These are phyloP conservation scores for Ctenopoma multispine DNA, from an alignment of 2,797 vertebrate species.

Conservation along the genomic window DNA sequence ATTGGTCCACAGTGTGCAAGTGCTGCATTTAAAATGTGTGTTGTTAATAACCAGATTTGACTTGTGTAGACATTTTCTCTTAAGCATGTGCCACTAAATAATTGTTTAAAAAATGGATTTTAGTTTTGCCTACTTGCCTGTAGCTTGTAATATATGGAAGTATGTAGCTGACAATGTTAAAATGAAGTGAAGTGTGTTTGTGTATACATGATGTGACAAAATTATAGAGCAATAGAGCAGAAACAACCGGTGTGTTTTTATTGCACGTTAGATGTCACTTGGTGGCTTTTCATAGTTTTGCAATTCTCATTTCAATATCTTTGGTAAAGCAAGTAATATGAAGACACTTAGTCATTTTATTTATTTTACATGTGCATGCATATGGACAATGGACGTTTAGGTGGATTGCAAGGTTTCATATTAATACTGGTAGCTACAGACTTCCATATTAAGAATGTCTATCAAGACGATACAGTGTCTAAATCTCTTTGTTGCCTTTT, in stretches of 20 bases:
- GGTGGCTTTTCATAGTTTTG: too few relatives aligned
- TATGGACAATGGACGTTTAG: neutral
- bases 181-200: neutral
- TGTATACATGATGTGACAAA: neutral
- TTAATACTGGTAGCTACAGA: neutral
- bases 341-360: too few relatives aligned
- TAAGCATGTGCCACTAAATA: too few relatives aligned
- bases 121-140: neutral
- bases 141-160: neutral
- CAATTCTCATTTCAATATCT: too few relatives aligned
- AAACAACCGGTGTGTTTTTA: too few relatives aligned
- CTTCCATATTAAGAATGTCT: neutral
- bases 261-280: too few relatives aligned
- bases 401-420: neutral
- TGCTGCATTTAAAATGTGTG: constrained; percentile 30
- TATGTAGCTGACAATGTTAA: constrained; percentile 3
- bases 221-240: too few relatives aligned
- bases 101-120: neutral
- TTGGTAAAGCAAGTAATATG: too few relatives aligned
- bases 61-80: neutral
- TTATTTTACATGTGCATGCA: neutral
- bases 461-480: neutral
- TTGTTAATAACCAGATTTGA: neutral
- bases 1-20: constrained; percentile 13
- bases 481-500: constrained; percentile 12